Percentiles rank a stretch among this genome's conserved stretches.
phyloP scores from a whole-genome alignment of 2,888 invertebrate species.

The Cinara cedri region DNA sequence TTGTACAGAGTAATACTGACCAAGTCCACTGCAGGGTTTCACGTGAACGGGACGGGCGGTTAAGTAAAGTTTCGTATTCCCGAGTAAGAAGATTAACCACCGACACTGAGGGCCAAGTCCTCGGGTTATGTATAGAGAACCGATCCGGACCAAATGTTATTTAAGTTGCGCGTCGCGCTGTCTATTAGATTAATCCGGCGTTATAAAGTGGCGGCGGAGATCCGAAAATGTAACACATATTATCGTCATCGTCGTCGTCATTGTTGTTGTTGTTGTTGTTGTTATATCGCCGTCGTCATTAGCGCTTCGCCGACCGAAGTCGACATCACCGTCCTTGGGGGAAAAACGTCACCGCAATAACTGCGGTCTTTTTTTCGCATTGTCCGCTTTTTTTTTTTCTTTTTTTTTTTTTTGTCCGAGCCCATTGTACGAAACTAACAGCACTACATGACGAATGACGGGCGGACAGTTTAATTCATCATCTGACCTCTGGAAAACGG shows the following conservation, averaged over 20 bases:
- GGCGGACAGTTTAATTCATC: conserved; percentile 43
- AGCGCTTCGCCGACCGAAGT: not conserved
- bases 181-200: too few species aligned
- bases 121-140: too few species aligned
- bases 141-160: too few species aligned
- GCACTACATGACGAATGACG: conserved; percentile 28
- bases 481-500: conserved; percentile 49
- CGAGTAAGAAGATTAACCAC: too few species aligned
- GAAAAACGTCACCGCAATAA: conserved; percentile 40
- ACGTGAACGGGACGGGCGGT: too few species aligned
- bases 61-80: too few species aligned
- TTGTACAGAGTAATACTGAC: too few species aligned
- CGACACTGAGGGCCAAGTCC: too few species aligned
- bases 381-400: conserved; percentile 7
- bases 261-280: conserved; percentile 6
- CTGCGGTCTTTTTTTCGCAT: conserved; percentile 21
- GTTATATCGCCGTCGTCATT: not conserved
- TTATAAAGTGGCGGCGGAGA: too few species aligned
- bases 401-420: conserved; percentile 16
- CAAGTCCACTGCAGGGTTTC: too few species aligned
- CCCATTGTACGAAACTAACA: conserved; percentile 39
- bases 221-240: too few species aligned
- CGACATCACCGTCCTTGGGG: conserved; percentile 34
- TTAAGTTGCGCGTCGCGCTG: too few species aligned
- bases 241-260: not conserved